These are phyloP conservation scores for Atrina japonica DNA, from an alignment of 2,888 invertebrate genomes.

Conservation along the genomic window DNA sequence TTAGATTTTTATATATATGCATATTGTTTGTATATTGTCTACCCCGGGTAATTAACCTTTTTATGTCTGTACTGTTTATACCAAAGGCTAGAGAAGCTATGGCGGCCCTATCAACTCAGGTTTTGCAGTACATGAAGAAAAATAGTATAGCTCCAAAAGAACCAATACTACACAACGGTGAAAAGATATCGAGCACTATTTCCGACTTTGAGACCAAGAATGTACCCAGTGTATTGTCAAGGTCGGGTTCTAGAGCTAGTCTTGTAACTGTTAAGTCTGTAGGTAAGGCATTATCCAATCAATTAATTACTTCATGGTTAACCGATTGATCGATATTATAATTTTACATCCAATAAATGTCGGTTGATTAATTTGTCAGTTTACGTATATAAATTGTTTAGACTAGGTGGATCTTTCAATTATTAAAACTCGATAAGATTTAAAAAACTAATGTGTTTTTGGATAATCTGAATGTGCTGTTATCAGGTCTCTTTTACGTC, in stretches of 20 bases:
- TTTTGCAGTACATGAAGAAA: slow-evolving; percentile 61
- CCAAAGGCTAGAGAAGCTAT: slow-evolving; percentile 62
- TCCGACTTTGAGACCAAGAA: slow-evolving; percentile 1
- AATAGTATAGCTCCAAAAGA: slow-evolving; percentile 55
- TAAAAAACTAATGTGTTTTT: no score
- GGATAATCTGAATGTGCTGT: no score
- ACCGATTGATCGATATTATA: no score
- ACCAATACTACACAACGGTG: slow-evolving; percentile 42
- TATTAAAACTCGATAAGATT: background rate
- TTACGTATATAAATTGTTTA: no score
- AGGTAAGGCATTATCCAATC: slow-evolving; percentile 17
- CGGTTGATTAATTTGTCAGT: no score
- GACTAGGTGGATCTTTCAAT: no score
- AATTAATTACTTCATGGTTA: no score
- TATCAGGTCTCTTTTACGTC: background rate
- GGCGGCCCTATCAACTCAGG: slow-evolving; percentile 60
- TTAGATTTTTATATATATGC: no score
- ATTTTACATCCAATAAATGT: no score
- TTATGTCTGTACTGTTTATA: background rate
- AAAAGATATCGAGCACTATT: no score
- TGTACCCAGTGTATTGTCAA: background rate
- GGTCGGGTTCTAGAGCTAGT: slow-evolving; percentile 7
- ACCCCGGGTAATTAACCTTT: no score
- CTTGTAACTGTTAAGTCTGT: slow-evolving; percentile 23
- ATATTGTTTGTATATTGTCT: no score